Percentiles rank a stretch among this genome's conserved stretches.
These are phyloP conservation scores for Carlito syrichta DNA, from an alignment of 2,113 vertebrate species.

Conservation along the genomic window DNA sequence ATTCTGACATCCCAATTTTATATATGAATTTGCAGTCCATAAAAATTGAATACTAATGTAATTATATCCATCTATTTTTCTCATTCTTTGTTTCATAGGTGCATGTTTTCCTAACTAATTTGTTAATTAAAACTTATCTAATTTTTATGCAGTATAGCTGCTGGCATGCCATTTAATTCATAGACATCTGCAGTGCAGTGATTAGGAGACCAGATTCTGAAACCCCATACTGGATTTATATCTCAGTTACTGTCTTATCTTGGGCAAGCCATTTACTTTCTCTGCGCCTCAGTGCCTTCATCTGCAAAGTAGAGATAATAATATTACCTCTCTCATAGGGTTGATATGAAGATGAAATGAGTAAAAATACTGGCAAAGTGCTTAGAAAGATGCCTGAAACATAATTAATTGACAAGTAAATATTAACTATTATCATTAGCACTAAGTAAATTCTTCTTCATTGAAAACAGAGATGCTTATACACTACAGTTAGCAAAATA, in stretches of 20 bases:
- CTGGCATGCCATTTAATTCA: background rate
- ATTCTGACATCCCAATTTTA: background rate
- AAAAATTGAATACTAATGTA: background rate
- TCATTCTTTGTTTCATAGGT: background rate
- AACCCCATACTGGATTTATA: conserved; percentile 33
- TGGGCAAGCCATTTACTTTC: background rate
- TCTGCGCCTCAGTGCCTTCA: background rate
- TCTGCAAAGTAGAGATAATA: conserved; percentile 24
- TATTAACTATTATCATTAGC: background rate
- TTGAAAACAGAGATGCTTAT: background rate
- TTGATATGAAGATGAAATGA: background rate
- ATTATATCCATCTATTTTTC: background rate
- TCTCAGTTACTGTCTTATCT: background rate
- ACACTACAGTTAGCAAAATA: background rate
- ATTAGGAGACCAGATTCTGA: conserved; percentile 11
- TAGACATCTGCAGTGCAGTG: background rate
- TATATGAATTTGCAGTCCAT: background rate
- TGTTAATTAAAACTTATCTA: background rate
- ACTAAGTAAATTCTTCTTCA: background rate
- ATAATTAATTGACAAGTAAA: background rate
- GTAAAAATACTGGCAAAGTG: background rate
- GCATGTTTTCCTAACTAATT: background rate
- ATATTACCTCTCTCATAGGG: background rate
- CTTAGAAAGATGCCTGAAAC: background rate
- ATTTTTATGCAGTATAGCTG: background rate